These are phyloP conservation scores for Trichacis sp. DNA, from an alignment of 2,888 invertebrate genomes.

Conservation along the genomic window DNA sequence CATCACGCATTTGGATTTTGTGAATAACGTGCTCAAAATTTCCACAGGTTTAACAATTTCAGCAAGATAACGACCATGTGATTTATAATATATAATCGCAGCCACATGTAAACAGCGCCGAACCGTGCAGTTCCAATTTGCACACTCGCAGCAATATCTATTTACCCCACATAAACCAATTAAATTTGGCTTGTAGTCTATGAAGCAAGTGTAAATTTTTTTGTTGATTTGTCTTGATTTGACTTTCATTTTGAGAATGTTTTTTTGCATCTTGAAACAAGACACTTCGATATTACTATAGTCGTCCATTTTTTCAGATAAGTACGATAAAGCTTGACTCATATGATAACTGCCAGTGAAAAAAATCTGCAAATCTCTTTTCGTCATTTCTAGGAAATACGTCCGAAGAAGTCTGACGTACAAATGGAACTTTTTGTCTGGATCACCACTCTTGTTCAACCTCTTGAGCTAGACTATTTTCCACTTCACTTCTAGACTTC, in stretches of 20 bases:
- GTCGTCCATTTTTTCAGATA: constrained; percentile 36
- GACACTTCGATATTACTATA: neutral
- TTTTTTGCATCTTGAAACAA: constrained; percentile 1
- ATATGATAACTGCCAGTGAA: constrained; percentile 45
- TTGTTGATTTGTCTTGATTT: constrained; percentile 15
- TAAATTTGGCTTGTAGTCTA: constrained; percentile 13
- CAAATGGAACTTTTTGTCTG: constrained; percentile 23
- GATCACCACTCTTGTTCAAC: constrained; percentile 29
- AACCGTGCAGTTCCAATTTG: constrained; percentile 20
- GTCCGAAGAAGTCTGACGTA: constrained; percentile 6
- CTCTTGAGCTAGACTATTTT: constrained; percentile 28
- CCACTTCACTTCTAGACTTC: constrained; percentile 23
- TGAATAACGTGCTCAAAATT: no score
- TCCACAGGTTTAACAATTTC: constrained; percentile 12
- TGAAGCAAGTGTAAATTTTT: constrained; percentile 15
- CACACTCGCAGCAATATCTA: constrained; percentile 15
- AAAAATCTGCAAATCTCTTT: constrained; percentile 29
- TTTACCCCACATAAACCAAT: constrained; percentile 5
- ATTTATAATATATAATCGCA: no score
- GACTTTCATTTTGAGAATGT: constrained; percentile 19
- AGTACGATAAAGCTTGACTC: constrained; percentile 42
- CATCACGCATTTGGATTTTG: no score
- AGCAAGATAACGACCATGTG: constrained; percentile 6
- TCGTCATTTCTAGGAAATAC: no score
- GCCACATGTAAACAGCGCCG: constrained; percentile 11